Percentiles rank a stretch among this genome's conserved stretches.
Conservation (phyloP, 2,888 invertebrate species). For the Brenthis daphne region DNA sequence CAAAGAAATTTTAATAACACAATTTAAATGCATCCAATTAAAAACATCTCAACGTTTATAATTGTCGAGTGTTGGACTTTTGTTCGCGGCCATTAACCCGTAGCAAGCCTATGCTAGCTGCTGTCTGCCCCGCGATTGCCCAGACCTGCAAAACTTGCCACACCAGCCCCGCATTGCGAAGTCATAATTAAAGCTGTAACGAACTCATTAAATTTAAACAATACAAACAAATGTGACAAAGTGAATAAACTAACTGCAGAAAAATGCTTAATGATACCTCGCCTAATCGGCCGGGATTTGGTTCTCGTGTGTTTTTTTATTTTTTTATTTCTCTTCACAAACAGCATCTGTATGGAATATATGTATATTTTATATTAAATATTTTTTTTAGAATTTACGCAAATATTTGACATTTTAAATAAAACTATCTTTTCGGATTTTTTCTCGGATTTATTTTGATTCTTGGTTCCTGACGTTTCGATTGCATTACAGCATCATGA, state of each 20-base stretch:
- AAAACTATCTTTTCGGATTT: too few species aligned
- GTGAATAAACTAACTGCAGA: neutral
- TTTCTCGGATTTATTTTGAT: too few species aligned
- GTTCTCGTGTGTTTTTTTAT: too few species aligned
- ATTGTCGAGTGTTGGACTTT: constrained; percentile 17
- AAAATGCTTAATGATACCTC: too few species aligned
- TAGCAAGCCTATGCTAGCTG: constrained; percentile 9
- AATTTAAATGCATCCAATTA: constrained; percentile 18
- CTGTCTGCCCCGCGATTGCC: neutral
- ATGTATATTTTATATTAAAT: too few species aligned
- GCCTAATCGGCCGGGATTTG: too few species aligned
- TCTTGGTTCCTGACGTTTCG: too few species aligned
- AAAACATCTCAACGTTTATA: constrained; percentile 18
- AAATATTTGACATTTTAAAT: too few species aligned
- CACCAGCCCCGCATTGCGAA: constrained; percentile 25
- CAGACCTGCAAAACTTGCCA: neutral
- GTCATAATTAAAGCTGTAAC: constrained; percentile 12
- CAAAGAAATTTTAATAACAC: constrained; percentile 6
- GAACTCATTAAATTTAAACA: constrained; percentile 19
- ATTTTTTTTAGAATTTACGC: too few species aligned
- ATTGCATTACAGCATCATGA: too few species aligned
- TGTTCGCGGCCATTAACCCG: constrained; percentile 6
- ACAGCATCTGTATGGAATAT: too few species aligned
- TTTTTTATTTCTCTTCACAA: too few species aligned
- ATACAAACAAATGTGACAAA: constrained; percentile 5